Conservation (phyloP, 2,113 vertebrate species). For the Lipophrys pholis region DNA sequence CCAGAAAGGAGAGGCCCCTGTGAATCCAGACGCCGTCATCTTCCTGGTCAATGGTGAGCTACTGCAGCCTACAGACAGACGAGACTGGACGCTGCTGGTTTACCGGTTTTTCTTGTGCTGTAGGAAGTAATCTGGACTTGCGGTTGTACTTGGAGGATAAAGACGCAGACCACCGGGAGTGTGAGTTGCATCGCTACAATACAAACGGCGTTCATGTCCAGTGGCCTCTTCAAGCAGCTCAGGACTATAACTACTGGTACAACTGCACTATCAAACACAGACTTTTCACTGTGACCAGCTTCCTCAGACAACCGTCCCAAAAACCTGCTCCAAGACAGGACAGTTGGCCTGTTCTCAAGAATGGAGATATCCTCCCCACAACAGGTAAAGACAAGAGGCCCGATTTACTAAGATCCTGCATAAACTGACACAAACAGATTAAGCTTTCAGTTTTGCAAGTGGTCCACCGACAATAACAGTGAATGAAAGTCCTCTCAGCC, state of each 20-base stretch:
- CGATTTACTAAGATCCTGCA: too few species aligned
- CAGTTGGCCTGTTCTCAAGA: conserved; percentile 55
- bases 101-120: background rate
- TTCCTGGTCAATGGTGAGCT: too few species aligned
- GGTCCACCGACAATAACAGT: too few species aligned
- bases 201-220: conserved; percentile 65
- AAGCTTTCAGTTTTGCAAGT: too few species aligned
- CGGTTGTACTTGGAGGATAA: conserved; percentile 51
- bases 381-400: conserved; percentile 70
- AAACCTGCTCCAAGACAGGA: conserved; percentile 26
- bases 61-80: too few species aligned
- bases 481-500: too few species aligned
- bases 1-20: too few species aligned
- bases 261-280: conserved; percentile 70
- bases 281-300: conserved; percentile 59
- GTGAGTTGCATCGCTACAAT: conserved; percentile 78
- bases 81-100: background rate
- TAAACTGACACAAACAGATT: too few species aligned
- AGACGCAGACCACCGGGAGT: conserved; percentile 66
- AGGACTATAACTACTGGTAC: conserved; percentile 77
- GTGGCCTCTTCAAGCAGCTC: conserved; percentile 74
- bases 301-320: conserved; percentile 76
- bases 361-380: conserved; percentile 63
- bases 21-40: too few species aligned
- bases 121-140: conserved; percentile 78